Conservation (phyloP, 1,140 invertebrate species). For the Ooceraea biroi region DNA sequence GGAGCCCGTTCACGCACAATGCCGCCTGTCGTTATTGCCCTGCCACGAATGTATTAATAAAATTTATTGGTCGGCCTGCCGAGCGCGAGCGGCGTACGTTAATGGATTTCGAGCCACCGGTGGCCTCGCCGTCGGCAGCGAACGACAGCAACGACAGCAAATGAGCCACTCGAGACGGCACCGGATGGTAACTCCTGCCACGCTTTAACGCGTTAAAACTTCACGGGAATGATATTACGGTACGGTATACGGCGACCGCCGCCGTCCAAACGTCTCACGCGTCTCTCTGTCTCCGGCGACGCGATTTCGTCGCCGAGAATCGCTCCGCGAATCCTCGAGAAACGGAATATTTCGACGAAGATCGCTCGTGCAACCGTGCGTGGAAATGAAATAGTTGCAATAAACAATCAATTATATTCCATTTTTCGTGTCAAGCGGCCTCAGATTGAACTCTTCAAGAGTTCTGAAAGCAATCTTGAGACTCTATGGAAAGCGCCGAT, state of each 20-base stretch:
- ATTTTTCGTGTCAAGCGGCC: too few species aligned
- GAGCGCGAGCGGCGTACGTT: slow-evolving; percentile 76
- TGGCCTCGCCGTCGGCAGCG: slow-evolving; percentile 73
- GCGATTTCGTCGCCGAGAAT: neutral
- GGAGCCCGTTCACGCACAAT: slow-evolving; percentile 70
- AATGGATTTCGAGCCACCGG: slow-evolving; percentile 84
- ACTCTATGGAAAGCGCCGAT: neutral
- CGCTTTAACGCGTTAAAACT: slow-evolving; percentile 78
- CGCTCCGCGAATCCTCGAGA: too few species aligned
- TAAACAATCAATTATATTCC: too few species aligned
- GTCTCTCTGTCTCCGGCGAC: slow-evolving; percentile 13
- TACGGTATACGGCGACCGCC: slow-evolving; percentile 35
- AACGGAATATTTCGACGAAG: too few species aligned
- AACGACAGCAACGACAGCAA: slow-evolving; percentile 73
- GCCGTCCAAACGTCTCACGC: slow-evolving; percentile 67
- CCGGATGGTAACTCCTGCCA: slow-evolving; percentile 70
- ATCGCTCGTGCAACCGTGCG: too few species aligned
- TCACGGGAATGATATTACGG: slow-evolving; percentile 74
- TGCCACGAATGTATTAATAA: slow-evolving; percentile 84
- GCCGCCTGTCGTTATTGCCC: slow-evolving; percentile 79
- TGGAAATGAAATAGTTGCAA: too few species aligned
- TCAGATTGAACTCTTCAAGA: too few species aligned
- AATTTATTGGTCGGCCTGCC: slow-evolving; percentile 82
- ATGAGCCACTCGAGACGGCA: slow-evolving; percentile 71
- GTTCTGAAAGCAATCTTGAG: neutral